Percentiles rank a stretch among this genome's conserved stretches.
Conservation (phyloP, 2,888 invertebrate genomes). For the Andrena trimmerana region DNA sequence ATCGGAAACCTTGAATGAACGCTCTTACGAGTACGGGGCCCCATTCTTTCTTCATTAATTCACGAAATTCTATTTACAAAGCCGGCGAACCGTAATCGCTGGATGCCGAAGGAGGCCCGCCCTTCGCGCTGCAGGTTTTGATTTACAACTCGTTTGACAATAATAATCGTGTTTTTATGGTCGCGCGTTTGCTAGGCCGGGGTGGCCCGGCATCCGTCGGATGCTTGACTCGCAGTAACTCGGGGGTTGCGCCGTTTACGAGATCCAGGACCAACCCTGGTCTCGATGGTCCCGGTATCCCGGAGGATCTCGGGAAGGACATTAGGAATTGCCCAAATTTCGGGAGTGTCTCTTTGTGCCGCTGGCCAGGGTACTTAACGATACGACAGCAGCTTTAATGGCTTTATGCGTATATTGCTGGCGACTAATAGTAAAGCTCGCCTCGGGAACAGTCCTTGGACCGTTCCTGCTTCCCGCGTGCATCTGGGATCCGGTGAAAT, state of each 20-base stretch:
- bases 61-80: too few species aligned
- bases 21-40: too few species aligned
- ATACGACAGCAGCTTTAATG: conserved; percentile 69
- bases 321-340: conserved; percentile 73
- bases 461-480: neutral
- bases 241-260: conserved; percentile 23
- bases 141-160: conserved; percentile 54
- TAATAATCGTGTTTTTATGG: conserved; percentile 49
- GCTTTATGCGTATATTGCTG: conserved; percentile 76
- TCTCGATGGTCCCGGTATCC: conserved; percentile 12
- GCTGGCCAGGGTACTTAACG: conserved; percentile 71
- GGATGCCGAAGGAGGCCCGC: too few species aligned
- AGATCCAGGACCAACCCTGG: conserved; percentile 2
- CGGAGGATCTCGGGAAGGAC: conserved; percentile 32
- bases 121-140: neutral
- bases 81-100: conserved; percentile 1
- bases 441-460: conserved; percentile 29
- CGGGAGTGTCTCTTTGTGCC: conserved; percentile 62
- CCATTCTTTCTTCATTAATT: too few species aligned
- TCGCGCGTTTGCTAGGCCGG: conserved; percentile 4
- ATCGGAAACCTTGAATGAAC: too few species aligned
- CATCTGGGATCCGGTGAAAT: conserved; percentile 8
- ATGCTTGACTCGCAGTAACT: conserved; percentile 40
- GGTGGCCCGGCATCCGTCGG: neutral
- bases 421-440: conserved; percentile 52